Percentiles rank a stretch among this genome's conserved stretches.
Evolutionary conservation across 2,113 vertebrate species (phyloP).

Genomic region (Entomyzon cyanotis): DNA sequence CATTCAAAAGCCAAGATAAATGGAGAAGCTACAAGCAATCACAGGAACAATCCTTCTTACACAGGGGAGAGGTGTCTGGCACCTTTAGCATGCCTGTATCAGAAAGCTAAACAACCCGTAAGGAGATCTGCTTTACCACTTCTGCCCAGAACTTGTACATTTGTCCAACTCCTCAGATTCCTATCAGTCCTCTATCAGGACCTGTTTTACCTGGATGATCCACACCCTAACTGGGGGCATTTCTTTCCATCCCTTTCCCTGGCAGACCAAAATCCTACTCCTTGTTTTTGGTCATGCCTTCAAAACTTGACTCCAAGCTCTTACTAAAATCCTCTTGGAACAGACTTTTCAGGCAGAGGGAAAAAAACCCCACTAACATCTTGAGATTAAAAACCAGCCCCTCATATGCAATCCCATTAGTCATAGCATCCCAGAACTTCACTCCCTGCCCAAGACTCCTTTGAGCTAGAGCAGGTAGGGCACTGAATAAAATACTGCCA

Average conservation of each 20-base stretch:
- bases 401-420: not conserved
- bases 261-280: not conserved
- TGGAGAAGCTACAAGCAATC: not conserved
- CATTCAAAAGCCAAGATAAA: not conserved
- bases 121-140: not conserved
- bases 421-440: not conserved
- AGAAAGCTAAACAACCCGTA: not conserved
- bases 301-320: not conserved
- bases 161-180: not conserved
- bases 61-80: not conserved
- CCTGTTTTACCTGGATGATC: not conserved
- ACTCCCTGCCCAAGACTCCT: not conserved
- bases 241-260: not conserved
- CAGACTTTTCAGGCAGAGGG: not conserved
- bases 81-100: not conserved
- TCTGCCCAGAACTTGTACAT: not conserved
- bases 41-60: not conserved
- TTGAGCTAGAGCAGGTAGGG: not conserved
- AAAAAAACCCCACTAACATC: too few relatives aligned
- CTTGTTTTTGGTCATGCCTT: not conserved
- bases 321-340: not conserved
- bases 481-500: constrained; percentile 8
- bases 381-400: not conserved
- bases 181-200: not conserved
- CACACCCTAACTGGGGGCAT: not conserved